Evolutionary conservation across 2,888 invertebrate species (phyloP), one percentile per base, ranked within the genome.

Genomic region (Tyria jacobaeae): DNA sequence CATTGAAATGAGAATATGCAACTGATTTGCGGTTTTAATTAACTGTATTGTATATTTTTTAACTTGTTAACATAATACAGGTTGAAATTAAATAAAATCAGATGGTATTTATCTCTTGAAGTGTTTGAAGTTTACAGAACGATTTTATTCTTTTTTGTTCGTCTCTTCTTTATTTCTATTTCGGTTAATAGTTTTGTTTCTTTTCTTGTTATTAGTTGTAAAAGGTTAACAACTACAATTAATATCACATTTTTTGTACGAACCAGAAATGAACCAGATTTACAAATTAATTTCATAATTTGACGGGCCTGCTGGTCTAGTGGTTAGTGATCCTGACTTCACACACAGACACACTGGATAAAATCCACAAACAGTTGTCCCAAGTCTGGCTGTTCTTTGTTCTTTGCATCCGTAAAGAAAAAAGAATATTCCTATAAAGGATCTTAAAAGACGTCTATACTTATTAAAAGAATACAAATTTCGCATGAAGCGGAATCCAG

Each of bases 401-500:
- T 21, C 21, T n/a, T 44, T 44, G 12, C 21, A 21, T 12, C 12
- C 12, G n/a, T n/a, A n/a, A n/a, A n/a, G n/a, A n/a, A n/a, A n/a
- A n/a, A n/a, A n/a, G n/a, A n/a, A n/a, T n/a, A 1, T 10, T 44
- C 21, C 10, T 4, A 31, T 37, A 17, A 48, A 66, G 27, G 63
- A 57, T 21, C 12, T 44, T 12, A 12, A 21, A 44, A 21, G 12
- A 12, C 10, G 10, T 10, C 21, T 21, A 21, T 44, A 44, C 12
- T 21, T 21, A 35, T 60, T 34, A 66, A 68, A 58, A 61, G 53
- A 54, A 63, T 53, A 65, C 48, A 56, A 68, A 75, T 70, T 65
- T 44, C 57, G 60, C 59, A 49, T 52, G 54, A 66, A 60, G 61
- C 64, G 52, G 35, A 55, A 75, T 65, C 58, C 44, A 66, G 76